Conservation (phyloP, 2,797 vertebrate genomes). For the Cygnus olor region DNA sequence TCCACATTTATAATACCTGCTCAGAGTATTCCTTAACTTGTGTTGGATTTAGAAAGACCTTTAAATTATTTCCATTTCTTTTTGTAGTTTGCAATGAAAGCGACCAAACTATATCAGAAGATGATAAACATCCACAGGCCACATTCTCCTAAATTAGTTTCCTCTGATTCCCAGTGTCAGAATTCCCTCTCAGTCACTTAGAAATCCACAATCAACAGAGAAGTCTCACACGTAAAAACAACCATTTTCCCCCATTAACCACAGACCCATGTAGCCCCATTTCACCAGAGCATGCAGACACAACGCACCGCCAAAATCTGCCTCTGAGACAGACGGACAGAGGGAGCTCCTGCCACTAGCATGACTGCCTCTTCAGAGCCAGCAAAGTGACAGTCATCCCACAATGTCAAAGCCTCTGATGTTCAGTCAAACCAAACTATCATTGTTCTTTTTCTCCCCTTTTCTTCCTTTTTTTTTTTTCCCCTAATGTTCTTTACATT, state of each 20-base stretch:
- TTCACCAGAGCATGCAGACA: neutral
- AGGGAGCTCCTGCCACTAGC: neutral
- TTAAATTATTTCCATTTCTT: slow-evolving; percentile 20
- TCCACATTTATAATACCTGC: neutral
- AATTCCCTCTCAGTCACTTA: neutral
- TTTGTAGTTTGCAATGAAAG: neutral
- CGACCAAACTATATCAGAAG: neutral
- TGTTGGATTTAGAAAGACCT: neutral
- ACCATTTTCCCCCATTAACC: neutral
- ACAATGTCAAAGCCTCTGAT: neutral
- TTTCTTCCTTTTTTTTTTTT: neutral
- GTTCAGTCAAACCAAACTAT: neutral
- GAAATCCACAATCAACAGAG: neutral
- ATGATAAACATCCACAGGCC: neutral
- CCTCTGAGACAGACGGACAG: rapidly evolving
- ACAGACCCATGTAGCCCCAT: rapidly evolving
- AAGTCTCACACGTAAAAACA: neutral
- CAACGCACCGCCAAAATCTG: neutral
- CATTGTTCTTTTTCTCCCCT: neutral
- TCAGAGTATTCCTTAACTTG: neutral
- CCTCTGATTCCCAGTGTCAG: neutral
- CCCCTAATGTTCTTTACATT: neutral
- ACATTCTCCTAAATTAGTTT: neutral
- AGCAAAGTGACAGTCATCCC: neutral
- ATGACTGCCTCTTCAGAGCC: neutral